Percentiles rank a stretch among this genome's conserved stretches.
These are phyloP conservation scores for Neomorphus geoffroyi DNA, from an alignment of 2,797 vertebrate species.

Conservation along the genomic window DNA sequence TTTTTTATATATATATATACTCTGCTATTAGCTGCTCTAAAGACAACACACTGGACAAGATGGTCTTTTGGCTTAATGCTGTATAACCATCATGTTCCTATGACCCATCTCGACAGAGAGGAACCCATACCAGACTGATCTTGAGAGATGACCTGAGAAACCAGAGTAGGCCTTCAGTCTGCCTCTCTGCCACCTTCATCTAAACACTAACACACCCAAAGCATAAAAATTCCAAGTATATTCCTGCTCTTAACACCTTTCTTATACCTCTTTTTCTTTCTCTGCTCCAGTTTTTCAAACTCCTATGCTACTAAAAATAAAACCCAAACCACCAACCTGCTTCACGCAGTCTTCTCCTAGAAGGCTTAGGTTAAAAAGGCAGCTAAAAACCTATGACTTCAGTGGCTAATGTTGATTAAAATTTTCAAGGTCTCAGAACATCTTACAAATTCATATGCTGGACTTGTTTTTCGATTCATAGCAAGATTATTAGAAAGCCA, in stretches of 20 bases:
- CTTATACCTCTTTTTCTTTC: background rate
- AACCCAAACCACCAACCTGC: background rate
- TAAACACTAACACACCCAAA: background rate
- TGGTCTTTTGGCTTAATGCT: background rate
- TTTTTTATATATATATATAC: background rate
- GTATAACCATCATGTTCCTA: accelerated
- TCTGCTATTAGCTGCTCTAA: background rate
- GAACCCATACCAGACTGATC: background rate
- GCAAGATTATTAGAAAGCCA: background rate
- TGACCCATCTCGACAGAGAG: background rate
- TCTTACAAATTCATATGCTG: background rate
- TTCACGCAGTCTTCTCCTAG: background rate
- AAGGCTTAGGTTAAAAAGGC: background rate
- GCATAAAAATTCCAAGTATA: background rate
- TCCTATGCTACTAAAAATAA: background rate
- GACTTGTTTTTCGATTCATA: background rate
- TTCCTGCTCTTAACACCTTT: background rate
- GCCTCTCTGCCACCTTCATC: accelerated
- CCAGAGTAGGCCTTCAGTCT: background rate
- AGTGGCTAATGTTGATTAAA: background rate
- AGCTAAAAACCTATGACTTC: background rate
- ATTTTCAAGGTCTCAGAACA: background rate
- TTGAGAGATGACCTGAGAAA: background rate
- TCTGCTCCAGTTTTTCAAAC: background rate
- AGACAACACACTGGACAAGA: background rate